Percentiles rank a stretch among this genome's conserved stretches.
These are phyloP conservation scores for Saguinus imperator DNA, from an alignment of 2,113 vertebrate species.

Conservation along the genomic window DNA sequence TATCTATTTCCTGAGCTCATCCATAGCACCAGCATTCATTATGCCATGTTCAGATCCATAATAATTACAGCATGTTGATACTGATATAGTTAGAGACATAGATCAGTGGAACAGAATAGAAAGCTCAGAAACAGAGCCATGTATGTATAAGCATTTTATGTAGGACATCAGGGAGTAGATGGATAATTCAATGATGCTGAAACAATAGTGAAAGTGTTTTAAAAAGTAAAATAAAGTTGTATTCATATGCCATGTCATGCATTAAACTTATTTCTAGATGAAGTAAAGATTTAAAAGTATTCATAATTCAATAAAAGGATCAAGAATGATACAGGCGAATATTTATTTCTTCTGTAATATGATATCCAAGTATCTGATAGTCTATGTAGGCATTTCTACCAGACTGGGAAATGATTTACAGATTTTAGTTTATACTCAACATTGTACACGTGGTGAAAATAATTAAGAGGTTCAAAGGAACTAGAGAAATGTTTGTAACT, in stretches of 20 bases:
- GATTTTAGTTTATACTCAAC: neutral
- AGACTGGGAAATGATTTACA: neutral
- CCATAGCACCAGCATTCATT: neutral
- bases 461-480: constrained; percentile 30
- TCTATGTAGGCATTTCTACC: neutral
- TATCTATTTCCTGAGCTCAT: neutral
- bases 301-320: constrained; percentile 21
- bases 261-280: constrained; percentile 7
- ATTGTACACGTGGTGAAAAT: neutral
- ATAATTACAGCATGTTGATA: neutral
- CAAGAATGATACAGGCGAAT: neutral
- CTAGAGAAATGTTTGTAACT: neutral
- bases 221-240: constrained; percentile 25
- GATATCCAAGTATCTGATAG: neutral
- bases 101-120: neutral
- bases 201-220: neutral
- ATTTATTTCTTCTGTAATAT: neutral
- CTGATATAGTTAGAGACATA: neutral
- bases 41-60: neutral
- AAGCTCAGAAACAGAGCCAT: neutral
- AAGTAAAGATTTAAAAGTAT: constrained; percentile 45
- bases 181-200: neutral
- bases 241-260: neutral
- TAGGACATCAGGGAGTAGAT: neutral
- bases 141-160: neutral